Percentiles rank a stretch among this genome's conserved stretches.
Conservation (phyloP, 2,113 vertebrate species). For the human (Homo sapiens) region GRCh38 chr13:48660501-48661000, state of each 20-base stretch:
- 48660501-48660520: background rate
- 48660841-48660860: background rate
- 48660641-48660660: background rate
- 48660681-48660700: background rate
- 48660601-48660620: background rate
- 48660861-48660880: background rate
- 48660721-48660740: background rate
- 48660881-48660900: background rate
- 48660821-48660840: background rate
- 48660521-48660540: background rate
- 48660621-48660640: background rate
- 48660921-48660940: background rate
- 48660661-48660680: background rate
- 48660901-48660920: background rate
- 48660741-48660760: background rate
- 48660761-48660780: background rate
- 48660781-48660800: background rate
- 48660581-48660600: background rate
- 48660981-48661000: background rate
- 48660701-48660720: background rate
- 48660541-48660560: background rate
- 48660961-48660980: background rate
- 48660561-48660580: background rate
- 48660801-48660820: background rate
- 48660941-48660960: background rate